These are phyloP conservation scores for Carposina sasakii DNA, from an alignment of 1,140 invertebrate species.

Conservation along the genomic window DNA sequence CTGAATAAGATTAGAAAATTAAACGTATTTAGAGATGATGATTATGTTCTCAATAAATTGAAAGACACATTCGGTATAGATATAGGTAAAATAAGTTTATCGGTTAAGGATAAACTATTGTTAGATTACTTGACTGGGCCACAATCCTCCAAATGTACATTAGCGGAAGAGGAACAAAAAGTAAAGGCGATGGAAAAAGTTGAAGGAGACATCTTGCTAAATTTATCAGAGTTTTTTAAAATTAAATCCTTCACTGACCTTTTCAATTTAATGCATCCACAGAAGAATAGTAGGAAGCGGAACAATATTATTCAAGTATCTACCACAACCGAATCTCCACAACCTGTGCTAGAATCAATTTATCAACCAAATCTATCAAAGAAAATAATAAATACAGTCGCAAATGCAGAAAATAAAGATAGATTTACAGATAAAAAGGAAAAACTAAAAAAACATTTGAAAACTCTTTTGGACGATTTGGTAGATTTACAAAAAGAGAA, in stretches of 20 bases:
- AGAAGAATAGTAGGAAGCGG: slow-evolving; percentile 12
- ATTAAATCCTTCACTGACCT: slow-evolving; percentile 50
- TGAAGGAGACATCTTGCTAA: slow-evolving; percentile 48
- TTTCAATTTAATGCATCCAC: slow-evolving; percentile 29
- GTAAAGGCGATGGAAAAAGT: slow-evolving; percentile 19
- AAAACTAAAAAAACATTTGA: slow-evolving; percentile 50
- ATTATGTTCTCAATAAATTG: slow-evolving; percentile 24
- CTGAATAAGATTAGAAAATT: slow-evolving; percentile 31
- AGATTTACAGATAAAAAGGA: slow-evolving; percentile 34
- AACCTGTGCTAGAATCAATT: no score
- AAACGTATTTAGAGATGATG: slow-evolving; percentile 30
- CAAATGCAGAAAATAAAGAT: background rate
- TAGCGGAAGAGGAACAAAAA: slow-evolving; percentile 16
- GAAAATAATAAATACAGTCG: no score
- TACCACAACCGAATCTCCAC: slow-evolving; percentile 14
- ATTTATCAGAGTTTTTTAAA: slow-evolving; percentile 55
- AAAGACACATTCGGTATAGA: slow-evolving; percentile 32
- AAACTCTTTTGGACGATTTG: slow-evolving; percentile 47
- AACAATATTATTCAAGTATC: slow-evolving; percentile 2
- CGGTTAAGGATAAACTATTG: slow-evolving; percentile 50
- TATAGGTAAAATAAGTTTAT: slow-evolving; percentile 31
- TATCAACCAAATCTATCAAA: no score
- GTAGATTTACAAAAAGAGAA: slow-evolving; percentile 42
- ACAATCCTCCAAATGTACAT: slow-evolving; percentile 34
- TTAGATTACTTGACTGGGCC: slow-evolving; percentile 50